Evolutionary conservation across 2,888 invertebrate genomes (phyloP).

Genomic region (Epinotia brunnichana): DNA sequence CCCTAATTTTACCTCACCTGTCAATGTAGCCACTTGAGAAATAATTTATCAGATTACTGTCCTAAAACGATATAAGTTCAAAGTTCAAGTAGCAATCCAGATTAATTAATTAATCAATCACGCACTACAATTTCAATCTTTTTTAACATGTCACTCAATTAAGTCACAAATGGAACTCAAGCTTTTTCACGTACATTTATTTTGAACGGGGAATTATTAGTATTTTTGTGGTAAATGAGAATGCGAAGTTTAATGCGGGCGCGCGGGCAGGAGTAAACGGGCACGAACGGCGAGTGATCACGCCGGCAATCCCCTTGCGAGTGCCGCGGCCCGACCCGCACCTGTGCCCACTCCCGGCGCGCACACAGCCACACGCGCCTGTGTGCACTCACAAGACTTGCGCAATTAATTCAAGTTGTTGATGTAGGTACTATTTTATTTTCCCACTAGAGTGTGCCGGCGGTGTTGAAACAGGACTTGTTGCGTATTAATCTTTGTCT

Average conservation of each 20-base stretch:
- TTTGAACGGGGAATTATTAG: too few species aligned
- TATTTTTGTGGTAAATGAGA: constrained; percentile 6
- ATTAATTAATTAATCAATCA: constrained; percentile 15
- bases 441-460: constrained; percentile 26
- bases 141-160: constrained; percentile 3
- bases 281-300: constrained; percentile 59
- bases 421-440: constrained; percentile 40
- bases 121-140: constrained; percentile 1
- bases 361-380: constrained; percentile 23
- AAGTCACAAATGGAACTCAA: background rate
- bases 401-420: constrained; percentile 44
- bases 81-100: constrained; percentile 10
- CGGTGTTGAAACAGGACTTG: constrained; percentile 40
- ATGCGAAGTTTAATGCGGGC: constrained; percentile 19
- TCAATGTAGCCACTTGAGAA: background rate
- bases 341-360: constrained; percentile 58
- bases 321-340: constrained; percentile 53
- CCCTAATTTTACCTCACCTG: background rate
- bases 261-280: constrained; percentile 50
- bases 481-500: constrained; percentile 41
- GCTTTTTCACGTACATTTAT: background rate
- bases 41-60: background rate
- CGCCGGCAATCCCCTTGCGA: constrained; percentile 61
- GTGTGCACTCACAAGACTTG: constrained; percentile 43
- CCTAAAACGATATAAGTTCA: background rate